Conservation (phyloP, 2,888 invertebrate species). For the Heliconius hortense region DNA sequence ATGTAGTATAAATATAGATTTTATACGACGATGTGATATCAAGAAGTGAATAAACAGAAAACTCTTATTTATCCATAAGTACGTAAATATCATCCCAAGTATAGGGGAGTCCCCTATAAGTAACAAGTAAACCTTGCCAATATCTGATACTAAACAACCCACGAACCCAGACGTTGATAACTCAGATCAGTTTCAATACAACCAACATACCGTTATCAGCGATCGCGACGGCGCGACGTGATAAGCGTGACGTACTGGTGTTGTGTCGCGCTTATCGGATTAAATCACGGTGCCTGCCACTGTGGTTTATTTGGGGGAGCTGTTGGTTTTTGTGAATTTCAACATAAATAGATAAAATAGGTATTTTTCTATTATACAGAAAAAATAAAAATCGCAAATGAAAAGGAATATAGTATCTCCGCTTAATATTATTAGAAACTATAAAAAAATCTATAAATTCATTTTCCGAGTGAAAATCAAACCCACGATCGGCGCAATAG, state of each 20-base stretch:
- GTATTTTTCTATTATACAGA: neutral
- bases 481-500: no score
- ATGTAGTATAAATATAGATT: no score
- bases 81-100: no score
- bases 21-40: no score
- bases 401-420: no score
- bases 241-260: slow-evolving; percentile 14
- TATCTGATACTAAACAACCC: neutral
- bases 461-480: no score
- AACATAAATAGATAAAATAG: neutral
- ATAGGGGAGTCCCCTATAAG: no score
- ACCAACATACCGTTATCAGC: neutral
- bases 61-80: no score
- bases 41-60: no score
- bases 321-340: neutral
- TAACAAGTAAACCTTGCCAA: neutral
- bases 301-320: neutral
- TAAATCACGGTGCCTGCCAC: neutral
- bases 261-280: slow-evolving; percentile 13
- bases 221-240: neutral
- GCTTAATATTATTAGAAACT: no score
- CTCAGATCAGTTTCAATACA: slow-evolving; percentile 1
- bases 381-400: neutral
- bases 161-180: neutral
- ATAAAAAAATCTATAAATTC: no score